A percentile compares a stretch with the other conserved stretches of the same genome.
Conservation (phyloP, 2,113 vertebrate species). For the Mobula hypostoma region DNA sequence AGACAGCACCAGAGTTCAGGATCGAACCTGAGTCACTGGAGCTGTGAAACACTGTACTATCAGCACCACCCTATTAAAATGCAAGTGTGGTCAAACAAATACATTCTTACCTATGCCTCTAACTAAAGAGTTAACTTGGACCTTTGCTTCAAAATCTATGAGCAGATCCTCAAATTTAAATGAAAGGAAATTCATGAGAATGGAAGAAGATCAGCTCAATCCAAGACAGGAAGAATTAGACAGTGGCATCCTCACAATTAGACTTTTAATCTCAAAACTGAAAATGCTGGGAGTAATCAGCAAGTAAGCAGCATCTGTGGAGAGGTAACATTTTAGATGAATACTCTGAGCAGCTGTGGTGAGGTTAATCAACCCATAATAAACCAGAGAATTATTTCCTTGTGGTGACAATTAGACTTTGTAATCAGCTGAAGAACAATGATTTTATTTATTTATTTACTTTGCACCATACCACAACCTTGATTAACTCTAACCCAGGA, state of each 20-base stretch:
- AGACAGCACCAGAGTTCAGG: too few species aligned
- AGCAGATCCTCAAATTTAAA: not conserved
- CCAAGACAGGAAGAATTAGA: not conserved
- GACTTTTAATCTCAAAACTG: not conserved
- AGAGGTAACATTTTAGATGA: too few species aligned
- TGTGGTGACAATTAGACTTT: not conserved
- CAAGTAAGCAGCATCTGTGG: too few species aligned
- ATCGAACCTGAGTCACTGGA: too few species aligned
- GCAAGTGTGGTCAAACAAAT: not conserved
- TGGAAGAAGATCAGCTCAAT: not conserved
- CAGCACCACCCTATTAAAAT: not conserved
- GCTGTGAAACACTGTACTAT: too few species aligned
- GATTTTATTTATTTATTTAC: too few species aligned
- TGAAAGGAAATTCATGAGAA: not conserved
- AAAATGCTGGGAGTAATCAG: too few species aligned
- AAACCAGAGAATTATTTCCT: not conserved
- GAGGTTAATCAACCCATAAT: not conserved
- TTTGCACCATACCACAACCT: too few species aligned
- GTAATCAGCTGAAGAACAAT: too few species aligned
- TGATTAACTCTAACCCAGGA: too few species aligned
- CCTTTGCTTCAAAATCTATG: not conserved
- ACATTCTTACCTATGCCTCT: not conserved
- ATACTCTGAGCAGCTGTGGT: not conserved
- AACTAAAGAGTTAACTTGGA: not conserved
- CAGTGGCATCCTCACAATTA: not conserved